A percentile compares a stretch with the other conserved stretches of the same genome.
Evolutionary conservation across 1,140 invertebrate genomes (phyloP).

Genomic region (Agrilus planipennis): DNA sequence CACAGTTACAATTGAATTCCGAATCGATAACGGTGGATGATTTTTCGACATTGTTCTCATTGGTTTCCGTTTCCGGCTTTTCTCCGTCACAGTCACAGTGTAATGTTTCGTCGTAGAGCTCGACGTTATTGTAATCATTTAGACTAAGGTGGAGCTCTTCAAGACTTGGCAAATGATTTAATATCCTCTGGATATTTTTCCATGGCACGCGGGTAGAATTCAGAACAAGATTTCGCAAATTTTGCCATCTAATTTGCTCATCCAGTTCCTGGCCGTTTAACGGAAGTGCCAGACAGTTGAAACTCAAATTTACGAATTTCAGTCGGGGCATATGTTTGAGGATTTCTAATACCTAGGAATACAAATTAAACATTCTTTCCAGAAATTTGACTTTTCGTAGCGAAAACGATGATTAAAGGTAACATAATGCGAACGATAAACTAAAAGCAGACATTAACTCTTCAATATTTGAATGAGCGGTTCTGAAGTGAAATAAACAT

Average conservation of each 20-base stretch:
- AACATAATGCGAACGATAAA: no score
- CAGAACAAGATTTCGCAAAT: slow-evolving; percentile 64
- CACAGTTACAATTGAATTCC: slow-evolving; percentile 16
- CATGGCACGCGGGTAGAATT: slow-evolving; percentile 79
- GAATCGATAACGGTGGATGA: slow-evolving; percentile 9
- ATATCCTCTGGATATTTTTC: slow-evolving; percentile 63
- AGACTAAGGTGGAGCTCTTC: slow-evolving; percentile 85
- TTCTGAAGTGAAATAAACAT: background rate
- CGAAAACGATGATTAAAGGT: no score
- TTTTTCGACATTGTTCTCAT: slow-evolving; percentile 19
- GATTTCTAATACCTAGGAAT: slow-evolving; percentile 64
- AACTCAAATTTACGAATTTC: slow-evolving; percentile 82
- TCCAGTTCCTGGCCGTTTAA: slow-evolving; percentile 34
- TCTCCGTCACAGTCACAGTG: slow-evolving; percentile 16
- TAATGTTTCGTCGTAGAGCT: slow-evolving; percentile 27
- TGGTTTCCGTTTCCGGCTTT: slow-evolving; percentile 17
- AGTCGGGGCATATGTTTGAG: slow-evolving; percentile 74
- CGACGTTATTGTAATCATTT: slow-evolving; percentile 69
- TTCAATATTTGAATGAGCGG: background rate
- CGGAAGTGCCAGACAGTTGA: slow-evolving; percentile 64
- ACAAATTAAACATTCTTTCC: no score
- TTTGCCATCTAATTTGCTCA: slow-evolving; percentile 37
- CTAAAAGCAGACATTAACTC: background rate
- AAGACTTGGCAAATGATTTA: slow-evolving; percentile 61
- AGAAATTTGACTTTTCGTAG: no score